A percentile compares a stretch with the other conserved stretches of the same genome.
phyloP scores from a whole-genome alignment of 2,888 invertebrate genomes.

The Meteorus cinctellus region DNA sequence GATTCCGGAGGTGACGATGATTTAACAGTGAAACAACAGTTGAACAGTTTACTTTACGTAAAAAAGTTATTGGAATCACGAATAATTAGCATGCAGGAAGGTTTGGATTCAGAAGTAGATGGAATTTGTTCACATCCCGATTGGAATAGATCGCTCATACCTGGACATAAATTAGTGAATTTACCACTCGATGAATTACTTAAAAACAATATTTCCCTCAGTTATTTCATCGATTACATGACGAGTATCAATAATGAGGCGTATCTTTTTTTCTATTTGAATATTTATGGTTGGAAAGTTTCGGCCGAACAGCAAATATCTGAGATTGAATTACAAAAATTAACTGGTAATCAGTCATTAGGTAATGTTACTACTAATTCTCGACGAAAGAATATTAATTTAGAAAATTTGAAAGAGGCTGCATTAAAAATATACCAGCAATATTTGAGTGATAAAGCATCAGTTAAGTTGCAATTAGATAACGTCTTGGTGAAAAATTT shows the following conservation, averaged over 20 bases:
- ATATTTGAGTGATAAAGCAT: conserved; percentile 83
- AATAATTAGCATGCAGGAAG: conserved; percentile 74
- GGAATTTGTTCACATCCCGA: conserved; percentile 67
- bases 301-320: conserved; percentile 83
- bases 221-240: conserved; percentile 86
- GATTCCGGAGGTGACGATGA: conserved; percentile 92
- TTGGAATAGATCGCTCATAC: conserved; percentile 72
- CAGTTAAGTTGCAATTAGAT: conserved; percentile 79
- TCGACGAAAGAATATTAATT: conserved; percentile 64
- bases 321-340: conserved; percentile 75
- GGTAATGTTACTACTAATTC: conserved; percentile 44
- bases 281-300: conserved; percentile 80
- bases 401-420: conserved; percentile 78
- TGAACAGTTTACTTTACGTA: conserved; percentile 88
- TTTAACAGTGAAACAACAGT: conserved; percentile 86
- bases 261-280: conserved; percentile 85
- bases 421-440: conserved; percentile 85
- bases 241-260: conserved; percentile 81
- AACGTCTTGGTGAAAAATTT: conserved; percentile 78
- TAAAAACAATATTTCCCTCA: conserved; percentile 84
- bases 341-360: conserved; percentile 65
- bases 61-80: conserved; percentile 83
- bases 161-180: conserved; percentile 76
- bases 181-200: conserved; percentile 83
- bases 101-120: conserved; percentile 74